Evolutionary conservation across 2,888 invertebrate species (phyloP).

Genomic region (Syrphus vitripennis): DNA sequence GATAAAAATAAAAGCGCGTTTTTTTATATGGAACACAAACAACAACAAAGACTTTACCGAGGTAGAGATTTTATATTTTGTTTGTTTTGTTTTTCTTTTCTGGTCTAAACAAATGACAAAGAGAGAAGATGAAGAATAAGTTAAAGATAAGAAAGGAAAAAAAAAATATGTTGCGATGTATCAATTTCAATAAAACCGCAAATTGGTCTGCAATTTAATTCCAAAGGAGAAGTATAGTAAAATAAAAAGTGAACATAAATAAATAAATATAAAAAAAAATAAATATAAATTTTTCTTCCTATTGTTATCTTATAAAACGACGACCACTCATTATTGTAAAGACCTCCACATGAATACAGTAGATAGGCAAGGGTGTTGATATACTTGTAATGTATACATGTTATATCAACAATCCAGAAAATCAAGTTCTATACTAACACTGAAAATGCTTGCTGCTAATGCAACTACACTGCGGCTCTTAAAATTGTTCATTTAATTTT

Average conservation of each 20-base stretch:
- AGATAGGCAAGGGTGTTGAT: not conserved
- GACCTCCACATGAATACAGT: not conserved
- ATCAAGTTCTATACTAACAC: slow-evolving; percentile 51
- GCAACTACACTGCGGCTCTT: not conserved
- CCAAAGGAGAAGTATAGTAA: not conserved
- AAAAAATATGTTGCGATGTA: no score
- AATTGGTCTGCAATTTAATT: slow-evolving; percentile 47
- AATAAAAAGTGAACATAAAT: not conserved
- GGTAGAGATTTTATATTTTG: not conserved
- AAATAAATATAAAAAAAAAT: not conserved
- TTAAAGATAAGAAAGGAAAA: not conserved
- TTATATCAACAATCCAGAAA: slow-evolving; percentile 44
- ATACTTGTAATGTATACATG: not conserved
- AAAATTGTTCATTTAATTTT: no score
- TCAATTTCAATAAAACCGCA: slow-evolving; percentile 54
- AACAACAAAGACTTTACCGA: slow-evolving; percentile 2
- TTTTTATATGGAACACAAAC: not conserved
- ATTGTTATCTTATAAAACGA: slow-evolving; percentile 24
- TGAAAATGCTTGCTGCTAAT: not conserved
- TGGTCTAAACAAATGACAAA: not conserved
- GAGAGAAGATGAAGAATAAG: not conserved
- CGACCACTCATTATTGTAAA: slow-evolving; percentile 26
- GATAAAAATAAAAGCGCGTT: not conserved
- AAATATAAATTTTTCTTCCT: not conserved
- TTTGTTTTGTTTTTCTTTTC: not conserved